phyloP scores from a whole-genome alignment of 2,888 invertebrate genomes.

The Epinotia ramella region DNA sequence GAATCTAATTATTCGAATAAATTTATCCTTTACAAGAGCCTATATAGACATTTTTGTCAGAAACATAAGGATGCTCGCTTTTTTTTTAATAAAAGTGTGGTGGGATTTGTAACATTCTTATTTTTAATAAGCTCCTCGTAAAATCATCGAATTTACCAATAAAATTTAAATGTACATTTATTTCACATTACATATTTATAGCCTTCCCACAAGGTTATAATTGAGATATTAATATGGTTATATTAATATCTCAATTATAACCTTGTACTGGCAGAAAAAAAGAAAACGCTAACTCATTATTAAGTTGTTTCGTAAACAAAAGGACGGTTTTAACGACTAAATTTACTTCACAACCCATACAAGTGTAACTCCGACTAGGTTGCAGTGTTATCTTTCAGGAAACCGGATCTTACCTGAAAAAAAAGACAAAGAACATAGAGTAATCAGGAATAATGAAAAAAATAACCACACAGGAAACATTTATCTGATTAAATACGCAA shows the following conservation, averaged over 20 bases:
- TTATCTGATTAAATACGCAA: constrained; percentile 18
- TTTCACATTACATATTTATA: neutral
- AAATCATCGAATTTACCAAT: neutral
- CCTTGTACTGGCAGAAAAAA: neutral
- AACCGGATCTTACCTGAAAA: constrained; percentile 49
- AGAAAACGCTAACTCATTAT: neutral
- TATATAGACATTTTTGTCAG: neutral
- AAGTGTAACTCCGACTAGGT: neutral
- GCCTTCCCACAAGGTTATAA: neutral
- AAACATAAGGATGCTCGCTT: neutral
- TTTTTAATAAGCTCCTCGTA: neutral
- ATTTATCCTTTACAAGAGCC: neutral
- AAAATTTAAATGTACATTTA: no score
- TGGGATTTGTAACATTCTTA: neutral
- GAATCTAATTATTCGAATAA: neutral
- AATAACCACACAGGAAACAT: constrained; percentile 5
- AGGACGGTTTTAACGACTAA: neutral
- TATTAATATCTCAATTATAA: no score
- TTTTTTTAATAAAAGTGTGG: neutral
- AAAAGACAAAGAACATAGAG: constrained; percentile 29
- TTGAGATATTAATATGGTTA: neutral
- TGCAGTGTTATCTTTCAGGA: constrained; percentile 17
- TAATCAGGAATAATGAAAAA: constrained; percentile 13
- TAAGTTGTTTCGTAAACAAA: neutral
- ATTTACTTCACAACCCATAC: neutral